phyloP scores from a whole-genome alignment of 2,888 invertebrate genomes.

The Osmoderma eremita region DNA sequence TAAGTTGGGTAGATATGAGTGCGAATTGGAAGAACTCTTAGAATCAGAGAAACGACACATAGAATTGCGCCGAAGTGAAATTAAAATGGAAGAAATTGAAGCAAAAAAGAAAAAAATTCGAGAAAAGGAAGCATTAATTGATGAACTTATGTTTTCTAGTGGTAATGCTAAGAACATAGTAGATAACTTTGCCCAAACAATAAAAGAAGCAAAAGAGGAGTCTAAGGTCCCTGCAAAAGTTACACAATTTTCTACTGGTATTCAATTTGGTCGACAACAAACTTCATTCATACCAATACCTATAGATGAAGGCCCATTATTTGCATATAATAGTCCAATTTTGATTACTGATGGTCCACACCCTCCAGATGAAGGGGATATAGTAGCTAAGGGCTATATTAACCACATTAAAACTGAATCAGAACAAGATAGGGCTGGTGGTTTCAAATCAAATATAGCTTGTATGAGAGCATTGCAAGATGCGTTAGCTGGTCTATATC shows the following conservation, averaged over 20 bases:
- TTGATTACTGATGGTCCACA: conserved; percentile 78
- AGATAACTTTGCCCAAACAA: conserved; percentile 79
- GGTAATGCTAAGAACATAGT: conserved; percentile 90
- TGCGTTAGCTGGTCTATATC: conserved; percentile 82
- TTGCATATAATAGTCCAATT: conserved; percentile 71
- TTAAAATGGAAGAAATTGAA: conserved; percentile 74
- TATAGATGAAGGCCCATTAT: conserved; percentile 81
- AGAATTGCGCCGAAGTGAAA: conserved; percentile 77
- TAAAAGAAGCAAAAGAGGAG: conserved; percentile 73
- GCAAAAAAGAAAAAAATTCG: conserved; percentile 84
- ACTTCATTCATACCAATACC: conserved; percentile 76
- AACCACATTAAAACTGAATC: conserved; percentile 79
- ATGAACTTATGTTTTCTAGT: conserved; percentile 94
- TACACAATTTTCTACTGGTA: conserved; percentile 87
- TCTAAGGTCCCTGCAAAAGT: conserved; percentile 63
- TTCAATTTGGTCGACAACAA: conserved; percentile 78
- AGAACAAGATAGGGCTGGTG: conserved; percentile 84
- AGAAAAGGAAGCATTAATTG: conserved; percentile 91
- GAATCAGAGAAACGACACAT: conserved; percentile 84
- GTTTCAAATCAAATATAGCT: conserved; percentile 83
- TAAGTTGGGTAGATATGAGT: conserved; percentile 81
- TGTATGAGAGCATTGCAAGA: conserved; percentile 90
- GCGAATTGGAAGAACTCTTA: conserved; percentile 85
- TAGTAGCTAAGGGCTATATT: conserved; percentile 76
- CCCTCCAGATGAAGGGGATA: conserved; percentile 72